Evolutionary conservation across 2,888 invertebrate species (phyloP).

Genomic region (Trypoxylon attenuatum): DNA sequence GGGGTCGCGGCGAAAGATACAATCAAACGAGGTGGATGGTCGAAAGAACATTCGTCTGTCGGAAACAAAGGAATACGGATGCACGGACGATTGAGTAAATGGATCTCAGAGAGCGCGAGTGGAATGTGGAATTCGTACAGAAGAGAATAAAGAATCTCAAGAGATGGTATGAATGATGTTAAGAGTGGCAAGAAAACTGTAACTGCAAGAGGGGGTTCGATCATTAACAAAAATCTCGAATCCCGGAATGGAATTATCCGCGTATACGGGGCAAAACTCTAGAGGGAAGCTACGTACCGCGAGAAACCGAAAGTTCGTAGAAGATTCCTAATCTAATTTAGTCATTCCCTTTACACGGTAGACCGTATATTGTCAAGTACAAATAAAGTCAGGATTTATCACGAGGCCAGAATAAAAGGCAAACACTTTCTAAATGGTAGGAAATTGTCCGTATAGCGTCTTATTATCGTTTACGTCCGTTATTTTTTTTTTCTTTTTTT

Average conservation of each 20-base stretch:
- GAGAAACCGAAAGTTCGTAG: constrained; percentile 30
- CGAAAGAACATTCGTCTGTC: no score
- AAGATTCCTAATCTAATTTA: constrained; percentile 48
- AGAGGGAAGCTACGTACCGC: constrained; percentile 19
- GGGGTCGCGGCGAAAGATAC: no score
- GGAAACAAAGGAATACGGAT: background rate
- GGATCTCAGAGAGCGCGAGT: background rate
- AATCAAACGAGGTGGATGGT: no score
- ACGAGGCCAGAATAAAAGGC: constrained; percentile 57
- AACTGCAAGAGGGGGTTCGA: no score
- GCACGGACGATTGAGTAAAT: background rate
- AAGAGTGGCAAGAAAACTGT: background rate
- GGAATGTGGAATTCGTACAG: background rate
- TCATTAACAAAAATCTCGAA: background rate
- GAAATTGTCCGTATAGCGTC: constrained; percentile 42
- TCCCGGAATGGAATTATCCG: background rate
- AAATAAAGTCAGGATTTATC: constrained; percentile 53
- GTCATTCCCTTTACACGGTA: constrained; percentile 45
- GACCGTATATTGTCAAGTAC: constrained; percentile 53
- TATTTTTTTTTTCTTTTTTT: constrained; percentile 16
- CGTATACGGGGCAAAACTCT: constrained; percentile 7
- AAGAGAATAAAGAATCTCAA: background rate
- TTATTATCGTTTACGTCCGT: constrained; percentile 36
- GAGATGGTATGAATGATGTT: background rate
- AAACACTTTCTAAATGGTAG: constrained; percentile 49